Evolutionary conservation across 2,888 invertebrate species (phyloP).

Genomic region (Pandemis heparana): DNA sequence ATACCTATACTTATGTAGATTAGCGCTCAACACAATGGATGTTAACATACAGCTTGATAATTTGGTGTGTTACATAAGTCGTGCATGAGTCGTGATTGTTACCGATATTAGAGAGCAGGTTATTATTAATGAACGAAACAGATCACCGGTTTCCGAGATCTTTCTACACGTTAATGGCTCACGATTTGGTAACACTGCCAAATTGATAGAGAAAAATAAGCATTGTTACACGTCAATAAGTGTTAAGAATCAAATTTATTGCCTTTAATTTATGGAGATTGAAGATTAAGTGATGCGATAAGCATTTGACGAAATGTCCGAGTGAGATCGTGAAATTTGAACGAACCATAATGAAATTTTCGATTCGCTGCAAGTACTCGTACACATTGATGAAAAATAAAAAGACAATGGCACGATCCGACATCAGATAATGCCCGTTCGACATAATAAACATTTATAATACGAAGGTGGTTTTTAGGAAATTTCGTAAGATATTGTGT

Average conservation of each 20-base stretch:
- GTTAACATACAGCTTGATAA: slow-evolving; percentile 78
- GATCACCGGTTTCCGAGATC: slow-evolving; percentile 64
- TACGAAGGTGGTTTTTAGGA: slow-evolving; percentile 78
- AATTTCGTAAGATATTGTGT: slow-evolving; percentile 85
- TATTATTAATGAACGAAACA: slow-evolving; percentile 78
- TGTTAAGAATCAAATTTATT: slow-evolving; percentile 67
- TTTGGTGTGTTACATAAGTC: slow-evolving; percentile 77
- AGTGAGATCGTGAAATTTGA: slow-evolving; percentile 44
- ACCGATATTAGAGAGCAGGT: slow-evolving; percentile 72
- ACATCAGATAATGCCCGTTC: slow-evolving; percentile 68
- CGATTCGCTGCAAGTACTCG: slow-evolving; percentile 37
- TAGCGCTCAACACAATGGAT: slow-evolving; percentile 78
- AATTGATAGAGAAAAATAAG: slow-evolving; percentile 58
- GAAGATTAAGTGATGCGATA: slow-evolving; percentile 49
- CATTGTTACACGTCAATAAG: slow-evolving; percentile 62
- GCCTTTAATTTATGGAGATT: slow-evolving; percentile 70
- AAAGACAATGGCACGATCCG: slow-evolving; percentile 70
- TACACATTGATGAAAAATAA: slow-evolving; percentile 46
- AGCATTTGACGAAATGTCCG: slow-evolving; percentile 49
- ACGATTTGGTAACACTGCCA: slow-evolving; percentile 67
- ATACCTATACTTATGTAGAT: slow-evolving; percentile 85
- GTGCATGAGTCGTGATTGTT: slow-evolving; percentile 75
- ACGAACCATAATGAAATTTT: slow-evolving; percentile 33
- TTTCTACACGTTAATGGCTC: slow-evolving; percentile 70
- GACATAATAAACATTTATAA: slow-evolving; percentile 78